phyloP scores from a whole-genome alignment of 1,140 invertebrate genomes.

The Aporrectodea caliginosa region DNA sequence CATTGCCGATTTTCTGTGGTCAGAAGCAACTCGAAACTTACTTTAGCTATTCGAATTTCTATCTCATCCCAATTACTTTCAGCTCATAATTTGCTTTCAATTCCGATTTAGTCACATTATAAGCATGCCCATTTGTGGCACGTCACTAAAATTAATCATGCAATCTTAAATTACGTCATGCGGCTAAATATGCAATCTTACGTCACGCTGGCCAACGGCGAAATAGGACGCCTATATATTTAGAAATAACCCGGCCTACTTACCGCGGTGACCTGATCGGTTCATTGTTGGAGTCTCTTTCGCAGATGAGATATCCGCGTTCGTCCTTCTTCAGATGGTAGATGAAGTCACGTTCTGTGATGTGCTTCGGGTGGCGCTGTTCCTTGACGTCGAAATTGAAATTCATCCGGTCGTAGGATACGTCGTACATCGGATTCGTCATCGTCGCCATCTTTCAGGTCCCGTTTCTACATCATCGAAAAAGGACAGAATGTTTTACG shows the following conservation, averaged over 20 bases:
- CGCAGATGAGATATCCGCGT: constrained; percentile 37
- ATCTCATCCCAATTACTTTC: no score
- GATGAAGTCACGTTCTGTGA: constrained; percentile 42
- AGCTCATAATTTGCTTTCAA: not conserved
- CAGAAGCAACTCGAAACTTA: no score
- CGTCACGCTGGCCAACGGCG: no score
- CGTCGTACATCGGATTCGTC: constrained; percentile 43
- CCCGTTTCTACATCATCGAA: not conserved
- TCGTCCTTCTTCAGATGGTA: constrained; percentile 41
- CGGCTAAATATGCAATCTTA: no score
- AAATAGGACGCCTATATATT: not conserved
- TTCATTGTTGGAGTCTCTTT: constrained; percentile 37
- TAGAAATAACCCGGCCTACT: not conserved
- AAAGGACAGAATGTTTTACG: not conserved
- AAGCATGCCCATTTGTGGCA: not conserved
- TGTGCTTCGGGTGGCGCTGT: constrained; percentile 38
- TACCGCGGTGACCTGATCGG: constrained; percentile 44
- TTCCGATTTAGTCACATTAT: not conserved
- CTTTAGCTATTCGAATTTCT: no score
- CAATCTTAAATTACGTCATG: no score
- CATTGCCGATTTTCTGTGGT: no score
- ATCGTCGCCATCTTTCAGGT: constrained; percentile 35
- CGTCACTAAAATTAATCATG: not conserved
- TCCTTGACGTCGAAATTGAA: constrained; percentile 40
- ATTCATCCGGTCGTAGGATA: constrained; percentile 40